A percentile compares a stretch with the other conserved stretches of the same genome.
Conservation (phyloP, 2,888 invertebrate species). For the Calameuta idolon region DNA sequence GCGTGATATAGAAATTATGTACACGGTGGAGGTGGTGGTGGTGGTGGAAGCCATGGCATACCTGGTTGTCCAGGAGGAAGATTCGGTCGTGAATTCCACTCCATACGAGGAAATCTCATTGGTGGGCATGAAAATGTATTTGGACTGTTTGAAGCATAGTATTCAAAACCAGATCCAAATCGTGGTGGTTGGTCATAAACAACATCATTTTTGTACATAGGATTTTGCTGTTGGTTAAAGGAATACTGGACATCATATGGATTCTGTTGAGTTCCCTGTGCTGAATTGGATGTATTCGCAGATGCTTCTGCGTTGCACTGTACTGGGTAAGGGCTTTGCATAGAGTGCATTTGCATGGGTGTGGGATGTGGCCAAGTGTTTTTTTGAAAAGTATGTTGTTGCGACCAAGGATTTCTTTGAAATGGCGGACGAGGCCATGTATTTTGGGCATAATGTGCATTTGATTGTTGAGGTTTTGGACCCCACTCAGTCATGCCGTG, state of each 20-base stretch:
- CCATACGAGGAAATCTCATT: constrained; percentile 27
- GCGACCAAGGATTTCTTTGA: constrained; percentile 22
- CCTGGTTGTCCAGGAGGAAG: constrained; percentile 17
- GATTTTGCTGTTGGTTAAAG: constrained; percentile 15
- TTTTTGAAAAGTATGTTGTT: constrained; percentile 24
- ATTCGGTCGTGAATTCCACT: constrained; percentile 23
- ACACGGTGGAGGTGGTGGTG: constrained; percentile 40
- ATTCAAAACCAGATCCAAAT: constrained; percentile 13
- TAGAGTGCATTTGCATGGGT: background rate
- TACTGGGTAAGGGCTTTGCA: background rate
- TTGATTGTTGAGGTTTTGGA: constrained; percentile 8
- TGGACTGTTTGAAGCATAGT: constrained; percentile 2
- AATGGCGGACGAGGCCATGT: constrained; percentile 35
- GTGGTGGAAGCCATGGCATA: constrained; percentile 31
- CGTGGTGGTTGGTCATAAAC: constrained; percentile 10
- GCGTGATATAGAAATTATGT: background rate
- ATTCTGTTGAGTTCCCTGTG: background rate
- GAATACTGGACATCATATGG: constrained; percentile 10
- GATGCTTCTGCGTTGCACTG: background rate
- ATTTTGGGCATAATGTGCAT: constrained; percentile 24
- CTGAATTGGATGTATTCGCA: background rate
- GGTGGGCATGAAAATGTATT: background rate
- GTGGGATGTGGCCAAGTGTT: constrained; percentile 24
- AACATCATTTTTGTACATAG: constrained; percentile 8
- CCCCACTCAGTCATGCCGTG: constrained; percentile 14